Evolutionary conservation across 92 coral and sea anemone genomes (phyloP), one percentile per base, ranked within the genome.

Genomic region (Nematostella vectensis): DNA sequence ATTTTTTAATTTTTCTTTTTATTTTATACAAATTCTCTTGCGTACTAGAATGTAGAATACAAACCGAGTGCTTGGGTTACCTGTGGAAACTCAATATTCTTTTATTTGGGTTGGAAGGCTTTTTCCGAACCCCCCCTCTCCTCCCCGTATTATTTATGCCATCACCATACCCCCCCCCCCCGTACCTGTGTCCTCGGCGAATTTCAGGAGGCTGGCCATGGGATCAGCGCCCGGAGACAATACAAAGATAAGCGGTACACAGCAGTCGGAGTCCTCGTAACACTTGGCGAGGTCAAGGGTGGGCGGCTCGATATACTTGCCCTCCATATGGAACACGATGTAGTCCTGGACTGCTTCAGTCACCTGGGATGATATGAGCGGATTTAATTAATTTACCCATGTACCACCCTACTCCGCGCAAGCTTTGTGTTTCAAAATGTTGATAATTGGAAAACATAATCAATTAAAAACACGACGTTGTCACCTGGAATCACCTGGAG

Each of bases 201-300:
- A 91, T 78, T 91, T 91, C 57, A 91, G 67, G 52, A 91, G 50
- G 54, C 98, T 85, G 25, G 98, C 98, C 98, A 91, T 85, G 0
- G 98, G 98, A 57, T 91, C 98, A 12, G 98, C 98, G 2, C 98
- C 98, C 8, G 98, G 98, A 30, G 98, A 91, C 22, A 91, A 59
- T 24, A 91, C 89, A 45, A 91, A 91, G 25, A 91, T 81, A 50
- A 91, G 67, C 26, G 98, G 98, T 45, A 91, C 88, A 53, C 89
- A 91, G 59, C 91, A 85, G 59, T 81, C 85, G 4, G 98, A 91
- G 65, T 91, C 98, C 58, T 75, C 91, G 67, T 73, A 91, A 65
- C 98, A 85, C 50, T 50, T 86, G 61, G 83, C 75, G 56, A 91
- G 76, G 65, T 91, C 84, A 26, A 91, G 89, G 18, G 98, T 83